A percentile compares a stretch with the other conserved stretches of the same genome.
These are phyloP conservation scores for Nycticryphes semicollaris DNA, from an alignment of 2,113 vertebrate species.

Conservation along the genomic window DNA sequence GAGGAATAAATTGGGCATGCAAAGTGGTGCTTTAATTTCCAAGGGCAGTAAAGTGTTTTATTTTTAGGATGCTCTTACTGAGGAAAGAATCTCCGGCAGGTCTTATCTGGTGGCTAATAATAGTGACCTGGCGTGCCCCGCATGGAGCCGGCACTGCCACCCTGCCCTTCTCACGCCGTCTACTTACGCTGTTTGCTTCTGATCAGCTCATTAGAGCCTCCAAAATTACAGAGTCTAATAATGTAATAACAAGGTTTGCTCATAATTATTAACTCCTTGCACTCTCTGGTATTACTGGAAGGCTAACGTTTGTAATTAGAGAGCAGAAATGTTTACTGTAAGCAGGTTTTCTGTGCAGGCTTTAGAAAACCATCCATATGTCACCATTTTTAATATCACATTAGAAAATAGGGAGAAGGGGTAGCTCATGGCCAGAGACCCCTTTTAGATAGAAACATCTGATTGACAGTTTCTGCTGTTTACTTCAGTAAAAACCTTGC, in stretches of 20 bases:
- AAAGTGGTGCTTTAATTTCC: constrained; percentile 68
- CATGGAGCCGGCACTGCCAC: background rate
- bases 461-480: background rate
- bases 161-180: constrained; percentile 22
- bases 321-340: constrained; percentile 9
- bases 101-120: constrained; percentile 79
- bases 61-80: constrained; percentile 78
- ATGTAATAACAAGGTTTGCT: constrained; percentile 21
- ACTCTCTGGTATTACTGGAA: background rate
- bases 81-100: constrained; percentile 76
- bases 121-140: constrained; percentile 63
- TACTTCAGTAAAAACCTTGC: background rate
- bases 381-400: background rate
- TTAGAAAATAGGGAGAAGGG: background rate
- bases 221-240: constrained; percentile 25
- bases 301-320: background rate
- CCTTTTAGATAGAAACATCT: background rate
- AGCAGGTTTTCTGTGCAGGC: background rate
- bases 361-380: background rate
- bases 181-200: background rate
- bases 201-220: constrained; percentile 42
- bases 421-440: background rate
- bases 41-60: constrained; percentile 71
- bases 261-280: background rate
- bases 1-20: constrained; percentile 22